Evolutionary conservation across 2,113 vertebrate species (phyloP).

Genomic region (Taurulus bubalis): DNA sequence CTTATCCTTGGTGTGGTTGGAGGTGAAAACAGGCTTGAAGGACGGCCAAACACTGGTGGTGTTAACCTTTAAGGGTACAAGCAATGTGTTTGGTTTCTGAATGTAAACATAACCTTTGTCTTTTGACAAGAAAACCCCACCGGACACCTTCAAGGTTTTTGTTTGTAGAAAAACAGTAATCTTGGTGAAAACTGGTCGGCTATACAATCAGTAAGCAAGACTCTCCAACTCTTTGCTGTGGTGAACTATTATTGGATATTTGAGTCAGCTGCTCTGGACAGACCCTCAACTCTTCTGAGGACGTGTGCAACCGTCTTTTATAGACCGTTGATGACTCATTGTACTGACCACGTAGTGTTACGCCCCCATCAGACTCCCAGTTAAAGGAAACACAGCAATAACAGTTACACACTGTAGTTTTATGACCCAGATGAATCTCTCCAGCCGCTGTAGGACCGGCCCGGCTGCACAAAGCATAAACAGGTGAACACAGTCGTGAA

Average conservation of each 20-base stretch:
- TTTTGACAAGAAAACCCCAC: neutral
- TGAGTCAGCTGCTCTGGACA: conserved; percentile 47
- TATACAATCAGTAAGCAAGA: neutral
- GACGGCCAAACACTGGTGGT: neutral
- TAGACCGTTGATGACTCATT: neutral
- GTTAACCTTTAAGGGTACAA: neutral
- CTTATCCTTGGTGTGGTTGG: neutral
- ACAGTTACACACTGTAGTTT: neutral
- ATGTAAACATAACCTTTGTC: neutral
- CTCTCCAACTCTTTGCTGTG: neutral
- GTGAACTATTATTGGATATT: neutral
- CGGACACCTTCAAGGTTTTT: neutral
- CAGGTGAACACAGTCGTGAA: neutral
- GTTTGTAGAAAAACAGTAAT: neutral
- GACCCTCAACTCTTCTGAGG: conserved; percentile 15
- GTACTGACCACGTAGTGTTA: neutral
- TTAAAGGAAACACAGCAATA: neutral
- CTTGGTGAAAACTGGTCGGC: neutral
- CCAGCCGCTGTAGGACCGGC: too few species aligned
- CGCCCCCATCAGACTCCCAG: neutral
- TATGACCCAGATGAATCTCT: neutral
- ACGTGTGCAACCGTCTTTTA: neutral
- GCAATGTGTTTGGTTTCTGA: neutral
- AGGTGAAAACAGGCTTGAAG: neutral
- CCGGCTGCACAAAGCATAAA: neutral